Evolutionary conservation across 1,140 invertebrate genomes (phyloP).

Genomic region (Solen grandis): DNA sequence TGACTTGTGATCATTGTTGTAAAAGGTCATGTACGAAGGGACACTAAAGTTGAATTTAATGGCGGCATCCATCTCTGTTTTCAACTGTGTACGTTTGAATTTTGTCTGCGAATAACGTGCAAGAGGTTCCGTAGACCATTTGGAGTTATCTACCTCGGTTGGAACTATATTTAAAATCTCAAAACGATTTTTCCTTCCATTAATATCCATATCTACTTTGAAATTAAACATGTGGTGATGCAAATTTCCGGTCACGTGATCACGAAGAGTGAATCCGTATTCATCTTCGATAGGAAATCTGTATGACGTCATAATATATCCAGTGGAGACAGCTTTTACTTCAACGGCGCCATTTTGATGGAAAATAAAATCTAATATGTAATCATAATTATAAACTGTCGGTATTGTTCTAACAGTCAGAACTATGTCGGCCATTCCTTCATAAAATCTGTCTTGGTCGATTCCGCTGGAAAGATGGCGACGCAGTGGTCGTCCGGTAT

Average conservation of each 20-base stretch:
- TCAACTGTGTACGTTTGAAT: slow-evolving; percentile 13
- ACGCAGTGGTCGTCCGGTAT: slow-evolving; percentile 61
- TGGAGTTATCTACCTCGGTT: neutral
- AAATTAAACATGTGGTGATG: slow-evolving; percentile 74
- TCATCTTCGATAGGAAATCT: slow-evolving; percentile 37
- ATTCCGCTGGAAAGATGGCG: slow-evolving; percentile 53
- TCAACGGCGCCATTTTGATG: slow-evolving; percentile 73
- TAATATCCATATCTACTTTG: slow-evolving; percentile 71
- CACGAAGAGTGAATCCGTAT: slow-evolving; percentile 66
- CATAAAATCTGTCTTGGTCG: slow-evolving; percentile 58
- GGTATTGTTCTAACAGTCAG: slow-evolving; percentile 64
- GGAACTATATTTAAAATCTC: slow-evolving; percentile 65
- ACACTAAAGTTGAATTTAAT: slow-evolving; percentile 64
- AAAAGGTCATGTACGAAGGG: slow-evolving; percentile 70
- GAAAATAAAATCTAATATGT: slow-evolving; percentile 74
- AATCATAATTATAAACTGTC: slow-evolving; percentile 71
- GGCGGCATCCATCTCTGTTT: slow-evolving; percentile 63
- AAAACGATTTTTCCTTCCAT: slow-evolving; percentile 64
- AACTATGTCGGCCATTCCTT: slow-evolving; percentile 59
- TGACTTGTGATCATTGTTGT: slow-evolving; percentile 61
- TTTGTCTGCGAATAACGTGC: slow-evolving; percentile 19
- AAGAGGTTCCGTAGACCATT: slow-evolving; percentile 10
- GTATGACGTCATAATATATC: slow-evolving; percentile 65
- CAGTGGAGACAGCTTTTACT: slow-evolving; percentile 65
- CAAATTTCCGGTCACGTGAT: slow-evolving; percentile 63